Base-by-base conservation (phyloP, 2,113 vertebrate species). In the Hassar affinis region DNA sequence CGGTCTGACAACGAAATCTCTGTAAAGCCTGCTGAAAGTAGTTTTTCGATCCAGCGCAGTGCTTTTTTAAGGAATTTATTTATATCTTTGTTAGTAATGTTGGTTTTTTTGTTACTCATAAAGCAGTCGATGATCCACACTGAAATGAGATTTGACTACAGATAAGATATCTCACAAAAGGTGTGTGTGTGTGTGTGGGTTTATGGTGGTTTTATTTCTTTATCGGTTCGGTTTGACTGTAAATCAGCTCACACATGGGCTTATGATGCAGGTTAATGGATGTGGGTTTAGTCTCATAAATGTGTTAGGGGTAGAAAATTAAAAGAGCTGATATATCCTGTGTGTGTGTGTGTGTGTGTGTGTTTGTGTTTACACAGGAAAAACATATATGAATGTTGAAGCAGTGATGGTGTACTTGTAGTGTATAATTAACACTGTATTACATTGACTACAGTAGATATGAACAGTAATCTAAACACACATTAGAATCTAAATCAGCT, bases 141-240 rank as follows among this genome's bases (percentile, higher is more conserved):
- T 38, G 6, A 78, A 78, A 78, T 35, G 10, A 56, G 22, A 56
- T 52, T 54, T 11, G 30, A 56, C 3, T 18, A 35, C 9, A 77
- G 52, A 56, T 20, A 76, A 54, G 74, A 54, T 3, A 10, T 33
- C 7, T 33, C 27, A 35, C 2, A 22, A 5, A 1, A 15, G 1
- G 42, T 72, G 42, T 49, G 69, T 72, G 69, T 72, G 69, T 47
- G n/a, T 54, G 27, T 35, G 74, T 76, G 49, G 52, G 27, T 52
- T 18, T n/a, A 51, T 51, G 15, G 4, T 25, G 75, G 57, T 56
- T 56, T 78, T 78, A 54, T 33, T 33, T 54, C 7, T 56, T 77
- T 35, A 4, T 56, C 30, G 56, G 22, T 56, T 54, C 10, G 0
- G 57, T 20, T 56, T 9, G 30, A 33, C 51, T 38, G 75, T 56